Evolutionary conservation across 64 coral and sea anemone species (phyloP), one percentile per base, ranked within the genome.

Genomic region (Montipora efflorescens): DNA sequence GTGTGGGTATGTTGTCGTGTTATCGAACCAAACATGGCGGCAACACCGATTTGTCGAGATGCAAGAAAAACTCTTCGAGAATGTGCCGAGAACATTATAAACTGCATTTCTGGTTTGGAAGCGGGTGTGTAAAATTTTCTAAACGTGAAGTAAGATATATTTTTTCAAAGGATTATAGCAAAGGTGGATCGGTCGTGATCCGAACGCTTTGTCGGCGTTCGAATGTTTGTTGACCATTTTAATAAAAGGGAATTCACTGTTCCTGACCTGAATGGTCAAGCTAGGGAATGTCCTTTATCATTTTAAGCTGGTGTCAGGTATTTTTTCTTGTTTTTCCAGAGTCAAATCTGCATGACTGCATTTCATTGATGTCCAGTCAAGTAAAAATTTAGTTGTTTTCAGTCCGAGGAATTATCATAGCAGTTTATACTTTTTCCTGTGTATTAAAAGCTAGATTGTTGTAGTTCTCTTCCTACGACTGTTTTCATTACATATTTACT

Each of bases 81-180:
- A 36, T 36, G 36, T 36, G 36, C 36, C 36, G 46, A 76, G 10
- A 76, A 44, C 74, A 76, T 76, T 76, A 7, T 76, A 76, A 76
- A 76, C 74, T 44, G 74, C 23, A 76, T 76, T 44, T 76, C 74
- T 76, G 74, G 28, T 43, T 44, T 76, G 74, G 74, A 76, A 76
- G 46, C 74, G 23, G 74, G 74, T 76, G 12, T 43, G 74, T 76
- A 76, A 36, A 76, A 72, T 76, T 44, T 45, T 76, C 22, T 76
- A 46, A 76, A 76, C 74, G 11, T 76, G 12, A 76, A 76, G 25
- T 76, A 76, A 76, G 22, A 76, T 76, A 12, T 44, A 76, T 44
- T 44, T 44, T 76, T 7, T 76, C 8, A 8, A 45, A 76, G 36
- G 36, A 36, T 2, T 36, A 36, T 36, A 36, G 36, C 36, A 36